Base-by-base conservation (phyloP, 2,888 invertebrate genomes). In the Rotaria socialis region DNA sequence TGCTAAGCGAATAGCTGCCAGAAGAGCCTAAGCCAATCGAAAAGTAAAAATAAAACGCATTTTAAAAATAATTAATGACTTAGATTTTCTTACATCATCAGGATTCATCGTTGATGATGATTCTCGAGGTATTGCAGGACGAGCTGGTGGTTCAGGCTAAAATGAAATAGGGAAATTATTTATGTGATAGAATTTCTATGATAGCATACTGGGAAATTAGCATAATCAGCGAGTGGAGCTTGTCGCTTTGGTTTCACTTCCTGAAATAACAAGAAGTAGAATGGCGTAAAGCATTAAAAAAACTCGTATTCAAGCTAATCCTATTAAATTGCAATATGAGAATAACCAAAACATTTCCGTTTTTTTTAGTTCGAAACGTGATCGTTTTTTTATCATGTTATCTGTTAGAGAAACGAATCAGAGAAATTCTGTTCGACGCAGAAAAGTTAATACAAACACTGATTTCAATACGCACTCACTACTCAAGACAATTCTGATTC, bases 1-100 rank as follows among this genome's bases (percentile, higher is more conserved):
- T 47, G 80, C 80, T 24, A 80, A 10, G 47, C 80, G 80, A 47
- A 80, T 80, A 11, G 80, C 80, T 24, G 80, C 47, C 3, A 80
- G 80, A 24, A 80, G 47, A 47, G 80, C 80, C 80, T 80, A 47
- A 24, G 47, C 1, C 35, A 35, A 35, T 35, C 1, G n/a, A 80
- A 47, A 80, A 0, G 6, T n/a, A 47, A 10, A 47, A 0, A 2
- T 43, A 35, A 35, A 35, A 35, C 5, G 14, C n/a, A 43, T 24
- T n/a, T 11, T 80, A 24, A 24, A 35, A 35, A 35, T 35, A 35
- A 43, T 14, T n/a, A 80, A 8, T 47, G 0, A 43, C n/a, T 1
- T 11, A 43, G 2, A 10, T 24, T 52, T 24, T 22, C 24, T 43
- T n/a, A 47, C 80, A 47, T 80, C 80, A 24, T 80, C 80, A 80